Conservation (phyloP, 2,888 invertebrate genomes). For the Congeria kusceri region DNA sequence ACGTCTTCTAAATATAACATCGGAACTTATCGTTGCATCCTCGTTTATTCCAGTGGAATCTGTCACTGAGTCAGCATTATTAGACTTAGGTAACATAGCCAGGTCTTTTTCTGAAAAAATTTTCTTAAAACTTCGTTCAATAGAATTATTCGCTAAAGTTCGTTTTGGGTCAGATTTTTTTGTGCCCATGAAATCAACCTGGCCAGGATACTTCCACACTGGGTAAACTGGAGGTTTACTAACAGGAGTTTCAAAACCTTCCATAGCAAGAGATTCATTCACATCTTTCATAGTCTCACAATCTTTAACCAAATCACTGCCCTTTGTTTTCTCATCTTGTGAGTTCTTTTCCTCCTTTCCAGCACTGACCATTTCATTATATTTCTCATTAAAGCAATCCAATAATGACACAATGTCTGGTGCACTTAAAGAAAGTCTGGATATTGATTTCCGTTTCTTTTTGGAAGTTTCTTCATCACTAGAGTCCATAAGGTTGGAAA, state of each 20-base stretch:
- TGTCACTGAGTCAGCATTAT: constrained; percentile 34
- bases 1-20: constrained; percentile 40
- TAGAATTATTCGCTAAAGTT: constrained; percentile 2
- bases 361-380: constrained; percentile 20
- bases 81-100: constrained; percentile 33
- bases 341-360: constrained; percentile 32
- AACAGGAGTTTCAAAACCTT: constrained; percentile 54
- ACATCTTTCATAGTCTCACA: constrained; percentile 29
- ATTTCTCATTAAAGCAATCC: constrained; percentile 24
- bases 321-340: constrained; percentile 9
- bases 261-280: constrained; percentile 39
- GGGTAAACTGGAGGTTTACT: constrained; percentile 73
- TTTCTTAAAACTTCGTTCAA: constrained; percentile 26
- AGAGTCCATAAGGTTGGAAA: constrained; percentile 77
- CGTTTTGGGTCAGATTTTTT: constrained; percentile 37
- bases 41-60: not conserved
- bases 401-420: constrained; percentile 76
- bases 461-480: constrained; percentile 73
- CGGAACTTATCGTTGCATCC: not conserved
- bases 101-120: constrained; percentile 15
- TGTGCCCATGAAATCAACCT: constrained; percentile 29
- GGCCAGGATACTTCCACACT: constrained; percentile 61
- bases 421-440: constrained; percentile 78
- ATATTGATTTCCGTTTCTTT: constrained; percentile 27
- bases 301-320: constrained; percentile 31